Percentiles rank a stretch among this genome's conserved stretches.
Evolutionary conservation across 53 echinoderm and acorn worm genomes (phyloP).

Genomic region (Echinometra lucunter): DNA sequence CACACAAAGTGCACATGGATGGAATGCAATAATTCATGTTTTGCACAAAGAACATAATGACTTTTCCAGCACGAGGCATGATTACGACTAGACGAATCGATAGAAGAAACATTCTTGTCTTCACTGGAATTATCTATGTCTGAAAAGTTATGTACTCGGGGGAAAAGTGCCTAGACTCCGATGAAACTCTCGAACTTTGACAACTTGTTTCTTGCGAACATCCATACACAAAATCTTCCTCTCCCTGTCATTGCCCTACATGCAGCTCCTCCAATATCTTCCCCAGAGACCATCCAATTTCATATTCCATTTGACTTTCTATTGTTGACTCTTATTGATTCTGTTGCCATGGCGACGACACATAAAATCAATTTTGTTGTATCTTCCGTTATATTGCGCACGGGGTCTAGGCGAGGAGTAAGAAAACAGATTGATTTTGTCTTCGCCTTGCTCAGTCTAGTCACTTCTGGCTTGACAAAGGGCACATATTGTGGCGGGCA

Average conservation of each 20-base stretch:
- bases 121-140: background rate
- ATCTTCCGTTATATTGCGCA: background rate
- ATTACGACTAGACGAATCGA: background rate
- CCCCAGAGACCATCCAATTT: background rate
- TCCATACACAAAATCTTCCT: background rate
- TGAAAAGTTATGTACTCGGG: background rate
- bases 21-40: too few species aligned
- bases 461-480: background rate
- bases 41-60: background rate
- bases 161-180: background rate
- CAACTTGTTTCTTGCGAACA: background rate
- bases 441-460: background rate
- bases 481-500: background rate
- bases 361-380: constrained; percentile 55
- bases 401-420: background rate
- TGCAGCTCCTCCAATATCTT: background rate
- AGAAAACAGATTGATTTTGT: constrained; percentile 50
- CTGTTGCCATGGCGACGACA: constrained; percentile 48
- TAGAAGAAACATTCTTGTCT: background rate
- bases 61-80: background rate
- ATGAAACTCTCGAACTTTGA: background rate
- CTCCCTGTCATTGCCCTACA: background rate
- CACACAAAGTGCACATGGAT: background rate
- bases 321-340: constrained; percentile 60
- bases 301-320: constrained; percentile 45